Evolutionary conservation across 2,113 vertebrate species (phyloP), one percentile per base, ranked within the genome.

Genomic region (Herpailurus yagouaroundi): DNA sequence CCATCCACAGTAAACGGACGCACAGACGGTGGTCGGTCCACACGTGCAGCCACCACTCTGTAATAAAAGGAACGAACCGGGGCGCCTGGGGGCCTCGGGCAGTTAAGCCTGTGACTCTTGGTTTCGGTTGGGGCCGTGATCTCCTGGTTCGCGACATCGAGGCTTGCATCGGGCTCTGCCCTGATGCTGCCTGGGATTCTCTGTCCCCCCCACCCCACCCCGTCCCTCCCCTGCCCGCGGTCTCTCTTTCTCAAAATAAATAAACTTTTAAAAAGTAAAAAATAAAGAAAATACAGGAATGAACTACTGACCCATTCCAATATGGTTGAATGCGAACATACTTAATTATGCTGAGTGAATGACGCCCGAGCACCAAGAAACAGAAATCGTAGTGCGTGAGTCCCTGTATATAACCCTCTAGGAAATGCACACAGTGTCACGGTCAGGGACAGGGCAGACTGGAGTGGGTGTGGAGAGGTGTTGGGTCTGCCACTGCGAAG

Each of bases 321-420:
- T 23, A 13, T 2, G 21, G 21, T 12, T 25, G 21, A 41, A 73
- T 1, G 2, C 5, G 0, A 13, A 38, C 13, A 73, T 25, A 36
- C 68, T 21, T 36, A 3, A 38, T 23, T 13, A 25, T 5, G 11
- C 36, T 36, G 6, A 45, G 38, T 5, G 38, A 45, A 41, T 2
- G 13, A 8, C 27, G 13, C 38, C 23, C 3, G 5, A 45, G 23
- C 73, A 14, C 14, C 6, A 14, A 4, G 73, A 45, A 41, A 27
- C 16, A 33, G 38, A 25, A 27, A 38, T 3, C 5, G 1, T 27
- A 6, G 71, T 45, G 73, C 13, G 13, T 25, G 23, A 74, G 25
- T 1, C 36, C 38, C 6, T 6, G 38, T 25, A 6, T 4, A 15
- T 3, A 3, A 23, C 23, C 11, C 9, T 6, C 19, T 23, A 38